A percentile compares a stretch with the other conserved stretches of the same genome.
These are phyloP conservation scores for Tromatobia lineatoria DNA, from an alignment of 2,888 invertebrate species.

Conservation along the genomic window DNA sequence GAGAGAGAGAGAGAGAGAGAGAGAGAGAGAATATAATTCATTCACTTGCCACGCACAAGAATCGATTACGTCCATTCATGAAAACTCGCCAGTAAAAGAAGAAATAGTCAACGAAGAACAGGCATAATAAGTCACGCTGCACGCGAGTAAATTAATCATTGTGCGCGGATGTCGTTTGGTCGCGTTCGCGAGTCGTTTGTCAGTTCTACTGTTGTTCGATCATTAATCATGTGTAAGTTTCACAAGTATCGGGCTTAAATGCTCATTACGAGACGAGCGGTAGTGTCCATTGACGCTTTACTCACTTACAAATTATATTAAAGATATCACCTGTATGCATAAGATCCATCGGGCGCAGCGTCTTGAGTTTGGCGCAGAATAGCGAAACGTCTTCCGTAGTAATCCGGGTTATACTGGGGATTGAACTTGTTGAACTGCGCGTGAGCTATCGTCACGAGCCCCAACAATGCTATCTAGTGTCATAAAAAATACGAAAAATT, in stretches of 20 bases:
- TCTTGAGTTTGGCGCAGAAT: conserved; percentile 83
- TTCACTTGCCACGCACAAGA: conserved; percentile 23
- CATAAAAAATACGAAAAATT: background rate
- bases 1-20: too few relatives aligned
- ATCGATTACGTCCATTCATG: conserved; percentile 38
- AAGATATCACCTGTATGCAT: conserved; percentile 81
- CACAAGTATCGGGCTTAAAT: background rate
- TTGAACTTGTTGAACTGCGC: conserved; percentile 76
- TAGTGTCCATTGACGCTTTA: conserved; percentile 2
- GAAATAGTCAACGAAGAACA: conserved; percentile 32
- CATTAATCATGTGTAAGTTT: conserved; percentile 57
- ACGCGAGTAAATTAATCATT: conserved; percentile 50
- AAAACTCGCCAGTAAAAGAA: conserved; percentile 34
- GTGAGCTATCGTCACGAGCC: conserved; percentile 72
- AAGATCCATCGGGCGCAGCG: conserved; percentile 82
- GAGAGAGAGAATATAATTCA: conserved; percentile 31
- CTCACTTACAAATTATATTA: conserved; percentile 20
- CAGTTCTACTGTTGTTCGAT: conserved; percentile 37
- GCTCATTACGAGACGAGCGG: background rate
- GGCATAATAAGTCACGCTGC: conserved; percentile 18
- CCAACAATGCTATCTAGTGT: conserved; percentile 73
- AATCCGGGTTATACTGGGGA: conserved; percentile 74
- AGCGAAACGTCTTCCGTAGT: conserved; percentile 79
- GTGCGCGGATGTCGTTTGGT: conserved; percentile 20
- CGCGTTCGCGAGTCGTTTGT: conserved; percentile 47